Percentiles rank a stretch among this genome's conserved stretches.
phyloP scores from a whole-genome alignment of 2,113 vertebrate genomes.

The Pyrgilauda ruficollis region DNA sequence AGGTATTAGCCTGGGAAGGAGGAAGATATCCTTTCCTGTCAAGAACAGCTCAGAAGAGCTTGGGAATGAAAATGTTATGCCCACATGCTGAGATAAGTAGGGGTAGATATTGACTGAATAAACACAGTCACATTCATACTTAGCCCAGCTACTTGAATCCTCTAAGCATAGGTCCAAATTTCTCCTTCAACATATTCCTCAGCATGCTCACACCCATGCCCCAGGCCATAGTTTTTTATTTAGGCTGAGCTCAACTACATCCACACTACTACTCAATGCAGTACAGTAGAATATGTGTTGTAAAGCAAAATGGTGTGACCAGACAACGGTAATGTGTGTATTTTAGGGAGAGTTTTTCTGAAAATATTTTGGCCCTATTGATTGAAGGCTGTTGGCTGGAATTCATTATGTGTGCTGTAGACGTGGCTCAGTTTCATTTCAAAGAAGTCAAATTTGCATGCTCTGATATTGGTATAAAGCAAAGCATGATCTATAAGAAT shows the following conservation, averaged over 20 bases:
- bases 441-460: background rate
- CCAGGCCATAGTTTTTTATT: background rate
- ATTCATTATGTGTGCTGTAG: rapidly evolving
- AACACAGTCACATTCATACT: background rate
- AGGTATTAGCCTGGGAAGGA: background rate
- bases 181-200: background rate
- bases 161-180: background rate
- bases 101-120: background rate
- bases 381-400: background rate
- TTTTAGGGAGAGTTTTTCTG: background rate
- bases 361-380: background rate
- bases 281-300: background rate
- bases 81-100: background rate
- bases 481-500: background rate
- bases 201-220: background rate
- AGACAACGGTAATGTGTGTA: background rate
- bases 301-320: background rate
- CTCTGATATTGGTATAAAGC: background rate
- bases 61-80: background rate
- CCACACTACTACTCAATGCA: background rate
- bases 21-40: background rate
- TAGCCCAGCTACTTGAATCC: background rate
- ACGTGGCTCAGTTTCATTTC: background rate
- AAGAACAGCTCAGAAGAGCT: background rate
- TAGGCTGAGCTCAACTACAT: background rate